A percentile compares a stretch with the other conserved stretches of the same genome.
phyloP scores from a whole-genome alignment of 2,797 vertebrate genomes.

The Eulemur coronatus region DNA sequence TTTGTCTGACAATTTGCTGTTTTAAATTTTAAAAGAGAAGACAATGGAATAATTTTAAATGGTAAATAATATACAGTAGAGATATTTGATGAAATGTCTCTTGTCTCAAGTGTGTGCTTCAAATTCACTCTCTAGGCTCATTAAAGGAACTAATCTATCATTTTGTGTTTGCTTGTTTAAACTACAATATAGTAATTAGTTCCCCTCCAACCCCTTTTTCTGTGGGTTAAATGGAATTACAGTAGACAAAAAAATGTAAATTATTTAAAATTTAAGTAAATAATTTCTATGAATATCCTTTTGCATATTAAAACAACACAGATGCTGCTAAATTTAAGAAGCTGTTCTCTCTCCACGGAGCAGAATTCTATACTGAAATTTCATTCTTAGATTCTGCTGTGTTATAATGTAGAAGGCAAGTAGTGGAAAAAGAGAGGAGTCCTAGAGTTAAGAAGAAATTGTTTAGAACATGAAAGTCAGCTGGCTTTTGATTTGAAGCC shows the following conservation, averaged over 20 bases:
- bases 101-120: background rate
- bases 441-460: background rate
- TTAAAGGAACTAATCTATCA: background rate
- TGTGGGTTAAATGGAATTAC: background rate
- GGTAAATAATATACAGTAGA: background rate
- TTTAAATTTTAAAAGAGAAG: background rate
- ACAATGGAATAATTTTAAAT: background rate
- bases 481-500: background rate
- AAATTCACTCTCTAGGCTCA: background rate
- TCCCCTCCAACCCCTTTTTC: background rate
- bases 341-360: background rate
- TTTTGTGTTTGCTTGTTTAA: background rate
- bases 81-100: background rate
- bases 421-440: background rate
- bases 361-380: background rate
- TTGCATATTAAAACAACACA: background rate
- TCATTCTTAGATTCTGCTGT: background rate
- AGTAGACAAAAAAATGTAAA: background rate
- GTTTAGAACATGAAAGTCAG: background rate
- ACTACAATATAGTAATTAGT: background rate
- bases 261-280: conserved; percentile 23
- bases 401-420: background rate
- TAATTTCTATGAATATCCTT: background rate
- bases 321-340: background rate
- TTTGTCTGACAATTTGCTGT: background rate